Base-by-base conservation (phyloP, 2,797 vertebrate species). In the Acanthis flammea region DNA sequence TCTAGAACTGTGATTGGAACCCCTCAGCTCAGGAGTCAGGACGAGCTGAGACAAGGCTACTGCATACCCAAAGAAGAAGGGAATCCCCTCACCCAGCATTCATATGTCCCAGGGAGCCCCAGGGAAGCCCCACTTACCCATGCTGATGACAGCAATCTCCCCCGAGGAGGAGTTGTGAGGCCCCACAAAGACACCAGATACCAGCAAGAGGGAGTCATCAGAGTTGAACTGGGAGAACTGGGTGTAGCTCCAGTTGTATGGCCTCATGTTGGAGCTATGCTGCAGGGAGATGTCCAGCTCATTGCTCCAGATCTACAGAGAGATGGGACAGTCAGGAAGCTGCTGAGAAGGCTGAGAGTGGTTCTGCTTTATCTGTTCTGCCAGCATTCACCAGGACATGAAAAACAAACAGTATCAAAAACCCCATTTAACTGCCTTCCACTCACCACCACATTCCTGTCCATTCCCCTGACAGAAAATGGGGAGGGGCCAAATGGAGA, bases 151-250 rank as follows among this genome's bases (percentile, higher is more conserved):
- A 0, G 99, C 99, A 1, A 99, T 99, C 96, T 99, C 99, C 27
- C 99, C 99, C 0, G 99, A 99, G 0, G 99, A 99, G 27, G 98
- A 99, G 94, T 98, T 98, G 90, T 99, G 99, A 7, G 99, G 99
- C 53, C 99, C 99, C 91, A 99, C 97, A 94, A 99, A 99, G 72
- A 99, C 99, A 14, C 99, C 99, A 0, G 99, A 99, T 37, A 99
- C 99, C 41, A 99, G 97, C 57, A 99, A 98, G 72, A 99, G 98
- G 10, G 98, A 99, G 97, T 99, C 99, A 3, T 99, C 99, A 0
- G 98, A 97, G 60, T 99, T 99, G 97, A 99, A 99, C 98, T 99
- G 99, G 86, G 99, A 99, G 97, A 99, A 99, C 97, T 99, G 99
- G 13, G 99, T 99, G 97, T 99, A 99, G 95, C 99, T 99, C 99